These are phyloP conservation scores for Acestrorhynchus altus DNA, from an alignment of 2,797 vertebrate species.

Conservation along the genomic window DNA sequence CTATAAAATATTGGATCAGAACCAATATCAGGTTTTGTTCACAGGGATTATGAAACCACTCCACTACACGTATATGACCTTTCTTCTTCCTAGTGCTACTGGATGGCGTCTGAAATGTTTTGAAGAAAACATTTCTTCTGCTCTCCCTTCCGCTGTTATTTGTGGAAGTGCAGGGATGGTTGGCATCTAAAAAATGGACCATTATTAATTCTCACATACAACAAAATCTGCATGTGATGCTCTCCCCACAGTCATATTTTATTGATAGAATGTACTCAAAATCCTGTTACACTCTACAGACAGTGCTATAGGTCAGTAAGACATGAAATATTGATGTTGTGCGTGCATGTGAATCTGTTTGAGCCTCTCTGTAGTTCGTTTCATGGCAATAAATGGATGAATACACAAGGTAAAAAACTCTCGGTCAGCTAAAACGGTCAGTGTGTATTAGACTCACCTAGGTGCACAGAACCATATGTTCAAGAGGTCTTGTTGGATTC, in stretches of 20 bases:
- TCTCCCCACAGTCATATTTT: conserved; percentile 30
- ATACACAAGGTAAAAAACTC: background rate
- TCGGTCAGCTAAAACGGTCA: conserved; percentile 8
- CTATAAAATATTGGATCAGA: background rate
- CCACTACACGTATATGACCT: background rate
- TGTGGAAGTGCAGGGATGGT: background rate
- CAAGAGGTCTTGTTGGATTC: background rate
- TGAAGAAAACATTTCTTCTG: background rate
- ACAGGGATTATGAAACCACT: background rate
- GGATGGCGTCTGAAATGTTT: background rate
- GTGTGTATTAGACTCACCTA: background rate
- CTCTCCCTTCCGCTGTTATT: conserved; percentile 3
- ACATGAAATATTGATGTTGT: conserved; percentile 25
- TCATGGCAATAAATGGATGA: conserved; percentile 2
- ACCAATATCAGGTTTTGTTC: background rate
- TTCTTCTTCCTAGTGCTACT: background rate
- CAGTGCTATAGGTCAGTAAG: conserved; percentile 1
- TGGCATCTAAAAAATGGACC: conserved; percentile 26
- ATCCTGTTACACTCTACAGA: conserved; percentile 13
- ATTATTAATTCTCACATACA: background rate
- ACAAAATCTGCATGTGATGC: background rate
- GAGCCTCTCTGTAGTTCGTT: conserved; percentile 4
- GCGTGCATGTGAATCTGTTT: background rate
- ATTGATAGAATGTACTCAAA: conserved; percentile 37
- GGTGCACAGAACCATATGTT: background rate